Evolutionary conservation across 2,113 vertebrate genomes (phyloP).

Genomic region (Martes martes): DNA sequence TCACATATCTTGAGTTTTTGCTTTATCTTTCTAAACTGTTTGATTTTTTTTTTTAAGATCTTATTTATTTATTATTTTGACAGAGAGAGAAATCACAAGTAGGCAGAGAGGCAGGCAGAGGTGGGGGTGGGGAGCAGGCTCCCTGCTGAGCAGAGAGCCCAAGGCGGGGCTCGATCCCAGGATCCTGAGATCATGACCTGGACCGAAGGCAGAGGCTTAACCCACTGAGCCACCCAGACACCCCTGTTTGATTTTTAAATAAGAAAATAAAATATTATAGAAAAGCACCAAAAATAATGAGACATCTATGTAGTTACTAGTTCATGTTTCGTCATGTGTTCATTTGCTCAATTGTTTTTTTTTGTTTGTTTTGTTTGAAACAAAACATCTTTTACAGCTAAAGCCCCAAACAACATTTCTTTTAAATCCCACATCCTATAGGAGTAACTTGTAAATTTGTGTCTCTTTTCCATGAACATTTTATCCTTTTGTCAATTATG

Average conservation of each 20-base stretch:
- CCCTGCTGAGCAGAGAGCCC: too few species aligned
- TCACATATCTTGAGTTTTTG: neutral
- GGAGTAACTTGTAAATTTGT: neutral
- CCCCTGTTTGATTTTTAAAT: neutral
- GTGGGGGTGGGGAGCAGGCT: rapidly evolving
- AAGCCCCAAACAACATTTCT: neutral
- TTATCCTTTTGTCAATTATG: neutral
- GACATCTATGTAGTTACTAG: rapidly evolving
- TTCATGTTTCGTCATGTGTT: neutral
- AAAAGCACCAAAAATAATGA: neutral
- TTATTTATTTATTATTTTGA: too few species aligned
- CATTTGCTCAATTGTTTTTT: neutral
- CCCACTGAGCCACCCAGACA: too few species aligned
- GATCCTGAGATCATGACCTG: too few species aligned
- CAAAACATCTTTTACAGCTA: neutral
- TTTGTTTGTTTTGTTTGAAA: neutral
- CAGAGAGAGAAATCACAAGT: too few species aligned
- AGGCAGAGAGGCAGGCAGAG: too few species aligned
- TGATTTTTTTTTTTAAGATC: neutral
- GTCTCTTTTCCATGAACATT: neutral
- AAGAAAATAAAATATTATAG: neutral
- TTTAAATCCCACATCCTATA: neutral
- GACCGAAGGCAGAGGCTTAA: too few species aligned
- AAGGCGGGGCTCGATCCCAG: too few species aligned
- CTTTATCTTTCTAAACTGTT: neutral